Base-by-base conservation (phyloP, 2,797 vertebrate genomes). In the Coregonus suidteri region DNA sequence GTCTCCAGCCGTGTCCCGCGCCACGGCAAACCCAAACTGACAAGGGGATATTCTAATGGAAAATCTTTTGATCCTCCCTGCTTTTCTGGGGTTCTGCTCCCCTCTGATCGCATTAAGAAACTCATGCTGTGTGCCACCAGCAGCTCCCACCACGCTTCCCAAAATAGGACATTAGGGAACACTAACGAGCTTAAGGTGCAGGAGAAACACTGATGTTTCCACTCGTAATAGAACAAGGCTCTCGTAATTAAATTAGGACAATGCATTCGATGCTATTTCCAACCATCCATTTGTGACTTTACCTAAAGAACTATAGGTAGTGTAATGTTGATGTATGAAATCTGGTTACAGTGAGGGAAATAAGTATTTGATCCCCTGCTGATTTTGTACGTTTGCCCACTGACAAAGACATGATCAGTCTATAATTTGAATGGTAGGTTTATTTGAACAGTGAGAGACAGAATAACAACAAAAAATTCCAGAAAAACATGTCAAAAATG, bases 161-260 rank as follows among this genome's bases (percentile, higher is more conserved):
- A 81, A 84, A 86, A 85, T 82, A 87, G 82, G 67, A 59, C 81
- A 78, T 73, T 66, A 41, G 59, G n/a, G 64, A 81, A 56, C 65
- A 75, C 73, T 75, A 77, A 86, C 73, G 84, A 41, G 77, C 80
- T 86, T 80, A 80, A 77, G 54, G 74, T 69, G 66, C 70, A 75
- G 47, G 79, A 56, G 71, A 75, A 76, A 30, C 64, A 70, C 72
- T 71, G 66, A 77, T 77, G 67, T 35, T 35, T 41, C 4, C 67
- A 54, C 75, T 72, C 59, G 73, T 66, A 67, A 79, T 66, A 73
- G 77, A 81, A 75, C 77, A 75, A 66, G 77, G 75, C 47, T 68
- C 52, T 31, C 2, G 14, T 54, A 81, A 79, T 80, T 73, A 68
- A 80, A 82, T 81, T 54, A 81, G 80, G 73, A 65, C 77, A 79